phyloP scores from a whole-genome alignment of 2,113 vertebrate genomes.

The Amphiprion ocellaris region DNA sequence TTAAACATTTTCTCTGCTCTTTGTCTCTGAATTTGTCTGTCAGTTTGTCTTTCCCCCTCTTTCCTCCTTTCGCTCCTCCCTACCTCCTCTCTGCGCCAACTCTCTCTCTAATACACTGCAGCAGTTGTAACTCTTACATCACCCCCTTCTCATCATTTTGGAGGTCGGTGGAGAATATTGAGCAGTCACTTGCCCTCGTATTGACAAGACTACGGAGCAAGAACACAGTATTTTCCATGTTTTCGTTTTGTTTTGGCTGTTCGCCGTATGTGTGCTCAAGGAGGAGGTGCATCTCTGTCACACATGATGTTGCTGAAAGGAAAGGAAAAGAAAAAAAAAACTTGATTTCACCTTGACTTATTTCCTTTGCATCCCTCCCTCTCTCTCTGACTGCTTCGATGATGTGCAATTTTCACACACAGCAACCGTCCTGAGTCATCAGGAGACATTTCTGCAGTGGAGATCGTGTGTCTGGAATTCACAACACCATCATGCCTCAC shows the following conservation, averaged over 20 bases:
- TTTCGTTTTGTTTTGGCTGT: conserved; percentile 29
- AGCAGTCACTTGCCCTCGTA: conserved; percentile 75
- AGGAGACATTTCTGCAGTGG: conserved; percentile 66
- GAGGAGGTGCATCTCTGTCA: conserved; percentile 20
- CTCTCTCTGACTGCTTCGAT: conserved; percentile 48
- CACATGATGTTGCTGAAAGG: conserved; percentile 29
- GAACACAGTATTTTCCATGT: conserved; percentile 46
- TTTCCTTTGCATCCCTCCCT: conserved; percentile 64
- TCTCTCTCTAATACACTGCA: conserved; percentile 71
- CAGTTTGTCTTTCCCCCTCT: conserved; percentile 42
- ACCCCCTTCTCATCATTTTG: conserved; percentile 64
- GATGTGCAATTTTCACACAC: conserved; percentile 71
- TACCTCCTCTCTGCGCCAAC: conserved; percentile 48
- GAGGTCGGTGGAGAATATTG: conserved; percentile 73
- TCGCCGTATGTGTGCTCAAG: conserved; percentile 2
- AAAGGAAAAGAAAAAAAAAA: conserved; percentile 14
- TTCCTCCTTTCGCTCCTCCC: conserved; percentile 37
- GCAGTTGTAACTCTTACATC: conserved; percentile 78
- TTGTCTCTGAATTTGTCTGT: conserved; percentile 57
- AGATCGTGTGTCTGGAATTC: conserved; percentile 70
- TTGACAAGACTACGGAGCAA: conserved; percentile 67
- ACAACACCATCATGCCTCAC: conserved; percentile 59
- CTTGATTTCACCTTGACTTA: conserved; percentile 71
- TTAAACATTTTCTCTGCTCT: conserved; percentile 40
- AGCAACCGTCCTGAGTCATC: conserved; percentile 67